phyloP scores from a whole-genome alignment of 2,113 vertebrate genomes.

The Phalacrocorax brasilianus region DNA sequence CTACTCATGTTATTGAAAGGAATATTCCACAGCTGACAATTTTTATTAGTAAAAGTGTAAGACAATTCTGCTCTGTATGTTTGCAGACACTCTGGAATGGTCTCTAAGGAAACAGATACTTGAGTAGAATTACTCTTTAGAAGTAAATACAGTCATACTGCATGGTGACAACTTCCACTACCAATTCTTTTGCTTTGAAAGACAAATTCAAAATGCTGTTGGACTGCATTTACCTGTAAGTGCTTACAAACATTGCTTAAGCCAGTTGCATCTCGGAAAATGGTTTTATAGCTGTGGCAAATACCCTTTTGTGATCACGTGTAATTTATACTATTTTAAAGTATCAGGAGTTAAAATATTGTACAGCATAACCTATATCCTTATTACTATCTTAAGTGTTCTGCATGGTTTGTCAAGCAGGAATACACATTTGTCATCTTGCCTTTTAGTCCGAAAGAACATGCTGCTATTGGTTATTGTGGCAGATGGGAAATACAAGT shows the following conservation, averaged over 20 bases:
- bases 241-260: neutral
- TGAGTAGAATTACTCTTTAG: neutral
- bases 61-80: neutral
- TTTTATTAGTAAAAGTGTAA: neutral
- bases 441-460: neutral
- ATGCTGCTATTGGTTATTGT: neutral
- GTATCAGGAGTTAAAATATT: neutral
- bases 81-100: neutral
- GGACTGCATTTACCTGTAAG: neutral
- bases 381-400: neutral
- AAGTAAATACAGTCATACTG: neutral
- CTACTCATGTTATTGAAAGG: neutral
- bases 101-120: neutral
- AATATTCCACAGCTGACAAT: neutral
- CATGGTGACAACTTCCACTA: neutral
- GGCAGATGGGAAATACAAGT: neutral
- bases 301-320: neutral
- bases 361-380: neutral
- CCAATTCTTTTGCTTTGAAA: conserved; percentile 6
- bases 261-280: neutral
- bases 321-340: neutral
- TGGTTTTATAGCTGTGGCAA: neutral
- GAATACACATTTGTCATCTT: neutral
- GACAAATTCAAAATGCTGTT: conserved; percentile 5
- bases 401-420: neutral